Evolutionary conservation across 2,888 invertebrate species (phyloP).

Genomic region (Bellardia bayeri): DNA sequence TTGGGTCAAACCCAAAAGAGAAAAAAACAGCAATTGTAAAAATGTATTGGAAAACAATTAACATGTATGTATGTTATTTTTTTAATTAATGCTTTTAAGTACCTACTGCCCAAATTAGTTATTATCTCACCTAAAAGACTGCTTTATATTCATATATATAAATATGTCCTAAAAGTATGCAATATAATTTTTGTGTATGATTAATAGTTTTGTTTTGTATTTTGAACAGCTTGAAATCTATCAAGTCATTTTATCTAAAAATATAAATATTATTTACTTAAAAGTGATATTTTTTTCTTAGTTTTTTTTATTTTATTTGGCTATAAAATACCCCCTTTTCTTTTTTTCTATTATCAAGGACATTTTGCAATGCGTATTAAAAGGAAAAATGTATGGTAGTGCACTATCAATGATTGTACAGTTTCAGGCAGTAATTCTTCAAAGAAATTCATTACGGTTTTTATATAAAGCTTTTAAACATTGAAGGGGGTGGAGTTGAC

Average conservation of each 20-base stretch:
- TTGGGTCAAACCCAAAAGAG: slow-evolving; percentile 34
- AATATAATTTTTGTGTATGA: slow-evolving; percentile 7
- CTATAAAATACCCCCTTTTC: not conserved
- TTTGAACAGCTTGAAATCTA: slow-evolving; percentile 8
- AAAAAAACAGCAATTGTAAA: not conserved
- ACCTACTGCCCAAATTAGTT: not conserved
- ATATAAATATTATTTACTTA: not conserved
- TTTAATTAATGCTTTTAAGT: not conserved
- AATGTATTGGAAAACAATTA: slow-evolving; percentile 41
- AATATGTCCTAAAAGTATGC: slow-evolving; percentile 40
- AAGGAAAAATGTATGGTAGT: not conserved
- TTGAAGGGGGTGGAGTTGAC: not conserved
- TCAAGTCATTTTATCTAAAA: not conserved
- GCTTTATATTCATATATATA: slow-evolving; percentile 7
- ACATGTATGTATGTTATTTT: not conserved
- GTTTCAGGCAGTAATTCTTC: not conserved
- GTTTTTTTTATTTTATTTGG: not conserved
- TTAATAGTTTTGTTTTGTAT: slow-evolving; percentile 5
- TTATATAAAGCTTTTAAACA: not conserved
- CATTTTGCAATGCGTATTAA: slow-evolving; percentile 3
- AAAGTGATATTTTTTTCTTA: not conserved
- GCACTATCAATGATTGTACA: slow-evolving; percentile 13
- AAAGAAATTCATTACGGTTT: not conserved
- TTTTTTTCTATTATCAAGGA: slow-evolving; percentile 10
- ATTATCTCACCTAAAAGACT: slow-evolving; percentile 13